phyloP scores from a whole-genome alignment of 2,888 invertebrate genomes.

The Temnothorax rugatulus region DNA sequence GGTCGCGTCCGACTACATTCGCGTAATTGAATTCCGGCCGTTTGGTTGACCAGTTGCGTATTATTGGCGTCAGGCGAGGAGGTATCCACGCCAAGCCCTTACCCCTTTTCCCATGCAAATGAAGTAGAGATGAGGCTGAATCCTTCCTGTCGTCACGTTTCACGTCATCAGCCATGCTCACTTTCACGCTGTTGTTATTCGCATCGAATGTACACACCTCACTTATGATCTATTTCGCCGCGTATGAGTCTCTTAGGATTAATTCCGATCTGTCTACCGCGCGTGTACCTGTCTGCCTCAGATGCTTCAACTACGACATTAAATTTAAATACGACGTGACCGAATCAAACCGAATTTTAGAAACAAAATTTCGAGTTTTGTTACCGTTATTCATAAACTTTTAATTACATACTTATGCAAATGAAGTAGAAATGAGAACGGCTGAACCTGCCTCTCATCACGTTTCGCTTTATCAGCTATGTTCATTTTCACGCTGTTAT shows the following conservation, averaged over 20 bases:
- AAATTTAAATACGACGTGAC: too few species aligned
- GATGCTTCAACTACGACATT: too few species aligned
- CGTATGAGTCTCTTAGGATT: constrained; percentile 46
- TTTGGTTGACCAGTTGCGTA: constrained; percentile 69
- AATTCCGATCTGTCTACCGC: constrained; percentile 25
- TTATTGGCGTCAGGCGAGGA: constrained; percentile 75
- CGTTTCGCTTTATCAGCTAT: constrained; percentile 27
- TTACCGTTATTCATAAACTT: too few species aligned
- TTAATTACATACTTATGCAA: constrained; percentile 49
- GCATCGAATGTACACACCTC: constrained; percentile 38
- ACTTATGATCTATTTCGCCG: constrained; percentile 15
- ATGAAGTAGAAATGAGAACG: constrained; percentile 71
- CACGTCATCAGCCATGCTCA: constrained; percentile 39
- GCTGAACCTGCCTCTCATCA: constrained; percentile 34
- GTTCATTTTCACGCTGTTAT: constrained; percentile 57
- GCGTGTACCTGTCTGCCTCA: not conserved
- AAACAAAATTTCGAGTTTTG: too few species aligned
- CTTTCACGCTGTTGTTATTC: constrained; percentile 58
- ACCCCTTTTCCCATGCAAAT: constrained; percentile 78
- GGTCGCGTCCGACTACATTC: constrained; percentile 65
- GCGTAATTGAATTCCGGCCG: constrained; percentile 79
- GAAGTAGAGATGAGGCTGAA: constrained; percentile 67
- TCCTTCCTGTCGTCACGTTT: constrained; percentile 19
- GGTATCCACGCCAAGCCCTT: constrained; percentile 68
- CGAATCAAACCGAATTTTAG: too few species aligned